Percentiles rank a stretch among this genome's conserved stretches.
Evolutionary conservation across 2,113 vertebrate genomes (phyloP).

Genomic region (Dicerorhinus sumatrensis): DNA sequence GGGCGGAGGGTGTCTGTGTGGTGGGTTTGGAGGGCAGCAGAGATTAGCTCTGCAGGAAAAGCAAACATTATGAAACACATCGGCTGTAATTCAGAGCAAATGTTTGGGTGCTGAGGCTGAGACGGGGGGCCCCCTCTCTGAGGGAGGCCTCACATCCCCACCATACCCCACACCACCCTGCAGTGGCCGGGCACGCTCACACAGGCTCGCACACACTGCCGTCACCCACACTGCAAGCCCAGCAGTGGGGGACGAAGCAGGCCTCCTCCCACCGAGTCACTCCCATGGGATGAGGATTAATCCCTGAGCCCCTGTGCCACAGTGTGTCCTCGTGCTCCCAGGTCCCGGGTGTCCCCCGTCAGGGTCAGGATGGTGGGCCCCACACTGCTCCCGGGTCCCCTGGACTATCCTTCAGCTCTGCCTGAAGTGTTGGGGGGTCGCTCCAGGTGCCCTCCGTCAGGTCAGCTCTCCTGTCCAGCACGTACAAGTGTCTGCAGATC

Average conservation of each 20-base stretch:
- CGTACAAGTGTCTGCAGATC: not conserved
- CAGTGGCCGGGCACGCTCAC: not conserved
- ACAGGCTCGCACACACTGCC: not conserved
- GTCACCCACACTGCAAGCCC: fast-evolving
- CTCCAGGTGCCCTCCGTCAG: fast-evolving
- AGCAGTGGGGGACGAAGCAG: not conserved
- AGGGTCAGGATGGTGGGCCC: not conserved
- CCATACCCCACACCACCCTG: fast-evolving
- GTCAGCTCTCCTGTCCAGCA: not conserved
- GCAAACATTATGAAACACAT: constrained; percentile 78
- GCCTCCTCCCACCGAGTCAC: not conserved
- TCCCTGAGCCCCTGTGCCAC: no score
- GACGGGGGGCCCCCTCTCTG: not conserved
- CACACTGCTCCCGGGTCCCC: not conserved
- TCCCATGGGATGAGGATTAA: not conserved
- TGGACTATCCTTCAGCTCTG: not conserved
- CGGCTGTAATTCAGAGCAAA: constrained; percentile 80
- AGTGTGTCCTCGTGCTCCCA: not conserved
- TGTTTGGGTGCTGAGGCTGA: not conserved
- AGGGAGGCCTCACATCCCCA: not conserved
- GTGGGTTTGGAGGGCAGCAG: not conserved
- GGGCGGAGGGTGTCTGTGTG: not conserved
- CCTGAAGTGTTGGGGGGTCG: no score
- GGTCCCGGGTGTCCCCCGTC: not conserved
- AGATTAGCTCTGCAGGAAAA: constrained; percentile 64